phyloP scores from a whole-genome alignment of 2,888 invertebrate genomes.

The Ectobius pallidus region DNA sequence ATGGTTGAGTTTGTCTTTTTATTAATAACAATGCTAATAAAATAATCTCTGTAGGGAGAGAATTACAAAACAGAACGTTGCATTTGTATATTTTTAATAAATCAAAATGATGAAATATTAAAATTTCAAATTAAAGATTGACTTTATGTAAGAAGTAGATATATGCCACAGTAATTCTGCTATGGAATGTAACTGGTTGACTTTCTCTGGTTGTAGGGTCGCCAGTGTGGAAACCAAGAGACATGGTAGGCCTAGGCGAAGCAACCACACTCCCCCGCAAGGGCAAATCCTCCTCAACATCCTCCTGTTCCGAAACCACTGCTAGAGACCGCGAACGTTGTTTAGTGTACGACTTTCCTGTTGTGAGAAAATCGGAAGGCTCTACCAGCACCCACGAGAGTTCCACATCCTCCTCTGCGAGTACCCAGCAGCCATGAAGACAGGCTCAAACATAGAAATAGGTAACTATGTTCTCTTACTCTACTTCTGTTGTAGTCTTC shows the following conservation, averaged over 20 bases:
- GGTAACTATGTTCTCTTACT: slow-evolving; percentile 12
- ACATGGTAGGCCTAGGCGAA: slow-evolving; percentile 67
- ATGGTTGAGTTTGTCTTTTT: no score
- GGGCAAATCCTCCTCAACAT: slow-evolving; percentile 51
- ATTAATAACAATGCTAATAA: no score
- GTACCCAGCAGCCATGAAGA: slow-evolving; percentile 35
- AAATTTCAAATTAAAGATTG: no score
- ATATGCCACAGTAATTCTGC: no score
- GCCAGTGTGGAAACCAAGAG: slow-evolving; percentile 98
- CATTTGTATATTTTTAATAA: no score
- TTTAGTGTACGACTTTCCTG: slow-evolving; percentile 41
- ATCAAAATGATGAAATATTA: no score
- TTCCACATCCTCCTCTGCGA: slow-evolving; percentile 30
- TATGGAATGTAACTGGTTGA: slow-evolving; percentile 52
- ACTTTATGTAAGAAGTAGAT: no score
- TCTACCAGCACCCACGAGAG: slow-evolving; percentile 33
- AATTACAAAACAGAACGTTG: no score
- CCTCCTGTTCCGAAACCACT: slow-evolving; percentile 40
- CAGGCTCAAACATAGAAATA: neutral
- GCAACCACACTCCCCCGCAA: slow-evolving; percentile 68
- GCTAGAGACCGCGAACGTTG: slow-evolving; percentile 38
- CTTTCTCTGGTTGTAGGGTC: slow-evolving; percentile 76
- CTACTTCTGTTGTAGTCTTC: no score
- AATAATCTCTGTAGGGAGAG: no score
- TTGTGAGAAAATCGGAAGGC: slow-evolving; percentile 38